Conservation (phyloP, 2,113 vertebrate genomes). For the Lycaon pictus region DNA sequence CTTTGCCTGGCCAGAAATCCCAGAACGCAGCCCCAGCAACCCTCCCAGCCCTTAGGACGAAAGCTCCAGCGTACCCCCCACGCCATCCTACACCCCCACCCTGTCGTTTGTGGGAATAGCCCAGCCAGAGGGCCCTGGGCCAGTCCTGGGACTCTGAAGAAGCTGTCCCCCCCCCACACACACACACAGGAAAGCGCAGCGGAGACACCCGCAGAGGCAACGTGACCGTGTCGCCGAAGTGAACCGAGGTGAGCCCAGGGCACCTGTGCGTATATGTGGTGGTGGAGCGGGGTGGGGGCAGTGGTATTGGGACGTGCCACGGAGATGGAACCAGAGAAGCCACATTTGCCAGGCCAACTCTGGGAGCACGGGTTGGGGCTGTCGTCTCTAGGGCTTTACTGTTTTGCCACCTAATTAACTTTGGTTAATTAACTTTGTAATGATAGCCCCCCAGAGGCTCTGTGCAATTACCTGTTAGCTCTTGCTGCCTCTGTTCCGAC, state of each 20-base stretch:
- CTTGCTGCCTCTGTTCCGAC: not conserved
- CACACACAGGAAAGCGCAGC: constrained; percentile 60
- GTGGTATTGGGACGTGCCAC: not conserved
- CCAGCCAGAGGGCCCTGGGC: not conserved
- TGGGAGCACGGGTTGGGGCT: not conserved
- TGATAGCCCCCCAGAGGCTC: constrained; percentile 43
- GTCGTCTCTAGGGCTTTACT: not conserved
- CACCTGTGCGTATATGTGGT: rapidly evolving
- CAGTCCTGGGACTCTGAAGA: not conserved
- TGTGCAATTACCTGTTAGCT: constrained; percentile 16
- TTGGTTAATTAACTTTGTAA: constrained; percentile 71
- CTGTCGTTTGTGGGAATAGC: not conserved
- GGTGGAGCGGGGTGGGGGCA: not conserved
- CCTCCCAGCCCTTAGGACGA: not conserved
- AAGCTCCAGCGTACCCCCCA: not conserved
- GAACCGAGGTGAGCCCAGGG: constrained; percentile 57
- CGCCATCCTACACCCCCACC: not conserved
- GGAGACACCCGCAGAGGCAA: constrained; percentile 45
- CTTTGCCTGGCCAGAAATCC: not conserved
- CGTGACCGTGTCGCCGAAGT: rapidly evolving
- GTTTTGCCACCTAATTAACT: constrained; percentile 73
- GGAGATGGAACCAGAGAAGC: not conserved
- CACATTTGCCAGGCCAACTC: not conserved
- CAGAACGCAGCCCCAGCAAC: not conserved
- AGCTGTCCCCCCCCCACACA: not conserved